Evolutionary conservation across 2,113 vertebrate species (phyloP).

Genomic region (Coreoperca whiteheadi): DNA sequence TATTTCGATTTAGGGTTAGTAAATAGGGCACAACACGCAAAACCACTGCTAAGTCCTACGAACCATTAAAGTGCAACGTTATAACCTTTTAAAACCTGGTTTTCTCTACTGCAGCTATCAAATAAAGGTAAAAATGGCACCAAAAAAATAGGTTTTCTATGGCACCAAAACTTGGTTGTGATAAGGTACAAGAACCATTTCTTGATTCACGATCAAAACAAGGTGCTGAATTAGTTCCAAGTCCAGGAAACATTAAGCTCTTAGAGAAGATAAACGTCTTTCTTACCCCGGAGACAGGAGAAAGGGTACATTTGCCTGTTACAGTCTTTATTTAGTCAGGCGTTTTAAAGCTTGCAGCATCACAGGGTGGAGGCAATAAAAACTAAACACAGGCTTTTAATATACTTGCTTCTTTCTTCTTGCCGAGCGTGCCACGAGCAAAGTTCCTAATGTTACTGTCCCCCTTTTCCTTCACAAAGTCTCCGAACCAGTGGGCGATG

Average conservation of each 20-base stretch:
- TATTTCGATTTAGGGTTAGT: too few species aligned
- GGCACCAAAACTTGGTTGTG: too few species aligned
- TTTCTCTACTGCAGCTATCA: too few species aligned
- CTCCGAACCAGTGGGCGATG: too few species aligned
- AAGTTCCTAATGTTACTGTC: not conserved
- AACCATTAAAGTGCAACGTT: too few species aligned
- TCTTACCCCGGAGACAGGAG: not conserved
- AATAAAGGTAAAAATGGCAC: too few species aligned
- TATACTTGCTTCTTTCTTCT: not conserved
- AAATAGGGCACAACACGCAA: too few species aligned
- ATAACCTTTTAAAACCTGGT: too few species aligned
- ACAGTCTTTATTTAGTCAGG: not conserved
- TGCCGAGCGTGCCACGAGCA: not conserved
- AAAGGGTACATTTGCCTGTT: not conserved
- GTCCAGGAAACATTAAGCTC: not conserved
- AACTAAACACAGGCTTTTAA: not conserved
- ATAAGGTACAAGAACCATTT: not conserved
- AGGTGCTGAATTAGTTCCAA: not conserved
- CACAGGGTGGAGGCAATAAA: not conserved
- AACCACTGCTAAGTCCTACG: too few species aligned
- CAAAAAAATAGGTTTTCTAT: too few species aligned
- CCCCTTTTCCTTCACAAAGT: not conserved
- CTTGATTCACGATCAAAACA: not conserved
- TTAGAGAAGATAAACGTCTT: not conserved
- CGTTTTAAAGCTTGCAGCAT: not conserved